These are phyloP conservation scores for Maniola jurtina DNA, from an alignment of 1,140 invertebrate species.

Conservation along the genomic window DNA sequence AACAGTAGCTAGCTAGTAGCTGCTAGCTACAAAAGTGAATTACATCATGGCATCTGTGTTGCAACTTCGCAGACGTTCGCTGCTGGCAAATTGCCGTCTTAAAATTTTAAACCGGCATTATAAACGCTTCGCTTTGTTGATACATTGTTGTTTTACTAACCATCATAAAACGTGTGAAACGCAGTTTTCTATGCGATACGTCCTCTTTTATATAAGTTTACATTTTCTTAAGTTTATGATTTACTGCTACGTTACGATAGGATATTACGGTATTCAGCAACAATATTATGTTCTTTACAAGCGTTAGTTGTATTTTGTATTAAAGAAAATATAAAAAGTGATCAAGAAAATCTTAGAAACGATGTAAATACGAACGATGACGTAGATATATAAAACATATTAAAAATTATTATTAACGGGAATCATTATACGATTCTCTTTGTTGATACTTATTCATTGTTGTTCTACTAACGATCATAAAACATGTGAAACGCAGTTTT, in stretches of 20 bases:
- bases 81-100: constrained; percentile 55
- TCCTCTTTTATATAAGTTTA: constrained; percentile 16
- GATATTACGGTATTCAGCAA: too few species aligned
- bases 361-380: too few species aligned
- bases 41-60: constrained; percentile 40
- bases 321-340: too few species aligned
- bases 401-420: too few species aligned
- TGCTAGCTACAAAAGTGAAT: constrained; percentile 43
- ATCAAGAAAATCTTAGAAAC: too few species aligned
- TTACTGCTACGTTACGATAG: neutral
- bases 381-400: too few species aligned
- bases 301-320: too few species aligned
- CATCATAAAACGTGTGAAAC: constrained; percentile 23
- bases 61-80: constrained; percentile 23
- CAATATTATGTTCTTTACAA: too few species aligned
- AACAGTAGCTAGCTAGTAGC: constrained; percentile 16
- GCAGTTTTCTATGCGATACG: constrained; percentile 21
- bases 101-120: constrained; percentile 64
- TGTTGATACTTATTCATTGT: too few species aligned
- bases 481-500: constrained; percentile 17
- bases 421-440: too few species aligned
- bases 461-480: too few species aligned
- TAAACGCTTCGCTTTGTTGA: constrained; percentile 47
- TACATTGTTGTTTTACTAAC: constrained; percentile 27
- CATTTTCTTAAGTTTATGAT: constrained; percentile 10